Percentiles rank a stretch among this genome's conserved stretches.
Conservation (phyloP, 2,888 invertebrate species). For the Drosophila mimica region DNA sequence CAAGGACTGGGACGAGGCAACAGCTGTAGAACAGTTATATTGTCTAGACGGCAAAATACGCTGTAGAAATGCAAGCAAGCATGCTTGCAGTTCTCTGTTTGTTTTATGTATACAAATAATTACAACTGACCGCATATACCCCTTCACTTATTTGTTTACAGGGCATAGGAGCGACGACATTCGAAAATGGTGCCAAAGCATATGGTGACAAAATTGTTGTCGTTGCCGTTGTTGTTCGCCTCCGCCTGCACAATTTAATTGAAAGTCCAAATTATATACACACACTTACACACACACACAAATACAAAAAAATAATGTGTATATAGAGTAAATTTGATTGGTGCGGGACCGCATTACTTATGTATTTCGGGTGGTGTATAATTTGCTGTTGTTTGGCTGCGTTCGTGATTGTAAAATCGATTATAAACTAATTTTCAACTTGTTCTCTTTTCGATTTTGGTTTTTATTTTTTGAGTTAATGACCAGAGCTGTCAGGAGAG, state of each 20-base stretch:
- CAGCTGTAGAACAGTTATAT: background rate
- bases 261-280: constrained; percentile 73
- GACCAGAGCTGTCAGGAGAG: constrained; percentile 21
- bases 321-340: constrained; percentile 23
- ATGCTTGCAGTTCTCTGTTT: background rate
- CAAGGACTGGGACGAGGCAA: constrained; percentile 44
- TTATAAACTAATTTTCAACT: constrained; percentile 79
- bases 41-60: constrained; percentile 8
- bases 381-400: constrained; percentile 50
- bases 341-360: constrained; percentile 21
- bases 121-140: background rate
- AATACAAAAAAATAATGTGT: constrained; percentile 1
- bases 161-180: constrained; percentile 37
- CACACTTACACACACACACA: constrained; percentile 7
- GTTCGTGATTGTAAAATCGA: constrained; percentile 82
- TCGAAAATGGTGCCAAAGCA: constrained; percentile 68
- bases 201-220: constrained; percentile 76
- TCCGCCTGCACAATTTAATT: constrained; percentile 75
- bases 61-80: background rate
- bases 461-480: constrained; percentile 35
- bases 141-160: background rate
- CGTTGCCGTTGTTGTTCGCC: constrained; percentile 55
- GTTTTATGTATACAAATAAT: background rate
- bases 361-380: constrained; percentile 35
- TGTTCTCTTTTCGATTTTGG: constrained; percentile 7